These are phyloP conservation scores for Megastigmus dorsalis DNA, from an alignment of 2,888 invertebrate genomes.

Conservation along the genomic window DNA sequence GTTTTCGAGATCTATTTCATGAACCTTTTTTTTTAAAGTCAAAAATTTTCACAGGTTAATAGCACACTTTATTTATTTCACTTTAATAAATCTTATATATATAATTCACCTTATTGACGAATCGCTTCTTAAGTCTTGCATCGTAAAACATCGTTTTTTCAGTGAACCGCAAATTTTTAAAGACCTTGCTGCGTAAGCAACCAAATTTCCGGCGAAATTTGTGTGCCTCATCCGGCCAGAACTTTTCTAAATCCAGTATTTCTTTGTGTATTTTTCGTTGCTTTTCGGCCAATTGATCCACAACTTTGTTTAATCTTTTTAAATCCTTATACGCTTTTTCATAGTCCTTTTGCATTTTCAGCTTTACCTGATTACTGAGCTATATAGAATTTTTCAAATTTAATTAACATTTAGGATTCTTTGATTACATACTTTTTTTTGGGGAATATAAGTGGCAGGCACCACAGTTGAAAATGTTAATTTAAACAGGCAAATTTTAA, in stretches of 20 bases:
- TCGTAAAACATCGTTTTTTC: conserved; percentile 62
- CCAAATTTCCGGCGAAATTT: conserved; percentile 60
- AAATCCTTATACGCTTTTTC: conserved; percentile 56
- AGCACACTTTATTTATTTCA: too few relatives aligned
- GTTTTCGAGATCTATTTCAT: conserved; percentile 59
- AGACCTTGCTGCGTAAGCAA: conserved; percentile 59
- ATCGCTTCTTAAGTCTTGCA: conserved; percentile 56
- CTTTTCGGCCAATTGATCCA: conserved; percentile 58
- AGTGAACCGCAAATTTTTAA: conserved; percentile 58
- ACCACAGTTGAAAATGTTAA: too few relatives aligned
- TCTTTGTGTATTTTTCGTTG: conserved; percentile 59
- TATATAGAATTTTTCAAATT: conserved; percentile 30
- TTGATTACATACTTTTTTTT: neutral
- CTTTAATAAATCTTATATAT: too few relatives aligned
- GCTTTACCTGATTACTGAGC: conserved; percentile 55
- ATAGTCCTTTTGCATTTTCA: conserved; percentile 61
- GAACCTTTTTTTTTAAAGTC: too few relatives aligned
- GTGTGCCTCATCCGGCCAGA: conserved; percentile 50
- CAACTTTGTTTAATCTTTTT: conserved; percentile 57
- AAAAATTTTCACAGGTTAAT: too few relatives aligned
- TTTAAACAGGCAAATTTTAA: too few relatives aligned
- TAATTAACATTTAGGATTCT: too few relatives aligned
- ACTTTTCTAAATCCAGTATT: conserved; percentile 58
- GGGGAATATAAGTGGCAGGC: neutral
- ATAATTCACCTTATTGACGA: conserved; percentile 57